These are phyloP conservation scores for Oreochromis mossambicus DNA, from an alignment of 2,797 vertebrate species.

Conservation along the genomic window DNA sequence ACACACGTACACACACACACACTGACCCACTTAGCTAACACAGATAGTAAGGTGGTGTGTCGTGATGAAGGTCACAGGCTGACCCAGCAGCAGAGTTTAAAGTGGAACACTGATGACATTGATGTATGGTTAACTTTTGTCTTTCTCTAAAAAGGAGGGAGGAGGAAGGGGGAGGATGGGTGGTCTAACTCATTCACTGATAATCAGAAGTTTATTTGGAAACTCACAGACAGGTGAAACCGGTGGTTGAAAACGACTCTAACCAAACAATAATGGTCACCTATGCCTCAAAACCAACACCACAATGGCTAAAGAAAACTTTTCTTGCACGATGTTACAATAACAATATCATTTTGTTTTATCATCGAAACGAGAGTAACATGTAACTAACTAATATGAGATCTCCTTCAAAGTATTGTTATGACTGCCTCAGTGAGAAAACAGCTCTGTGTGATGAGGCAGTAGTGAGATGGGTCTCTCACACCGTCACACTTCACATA, in stretches of 20 bases:
- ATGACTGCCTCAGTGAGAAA: background rate
- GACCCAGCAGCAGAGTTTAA: slow-evolving; percentile 1
- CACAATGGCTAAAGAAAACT: background rate
- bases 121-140: slow-evolving; percentile 10
- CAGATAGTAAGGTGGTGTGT: background rate
- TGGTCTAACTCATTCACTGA: background rate
- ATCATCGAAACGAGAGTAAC: background rate
- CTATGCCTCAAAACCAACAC: background rate
- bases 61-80: background rate
- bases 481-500: background rate
- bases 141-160: background rate
- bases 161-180: background rate
- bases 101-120: slow-evolving; percentile 17
- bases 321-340: background rate
- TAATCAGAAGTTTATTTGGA: background rate
- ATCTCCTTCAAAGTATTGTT: background rate
- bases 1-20: background rate
- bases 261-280: background rate
- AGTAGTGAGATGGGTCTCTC: background rate
- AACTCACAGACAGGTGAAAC: background rate
- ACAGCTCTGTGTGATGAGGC: background rate
- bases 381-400: background rate
- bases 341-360: background rate
- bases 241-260: background rate
- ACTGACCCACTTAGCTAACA: background rate